Base-by-base conservation (phyloP, 2,888 invertebrate species). In the Brachypalpus laphriformis region DNA sequence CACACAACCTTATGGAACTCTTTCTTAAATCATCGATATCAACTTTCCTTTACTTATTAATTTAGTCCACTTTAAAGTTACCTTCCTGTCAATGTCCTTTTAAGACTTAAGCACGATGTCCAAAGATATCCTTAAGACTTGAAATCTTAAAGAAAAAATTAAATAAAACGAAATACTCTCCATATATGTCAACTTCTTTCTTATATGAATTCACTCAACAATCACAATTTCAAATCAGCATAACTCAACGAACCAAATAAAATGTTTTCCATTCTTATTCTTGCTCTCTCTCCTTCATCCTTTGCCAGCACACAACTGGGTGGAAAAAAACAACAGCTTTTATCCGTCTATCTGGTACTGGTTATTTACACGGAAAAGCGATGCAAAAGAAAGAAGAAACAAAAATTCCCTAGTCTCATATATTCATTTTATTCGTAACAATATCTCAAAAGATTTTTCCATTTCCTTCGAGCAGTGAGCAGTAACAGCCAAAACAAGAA, bases 231-330 rank as follows among this genome's bases (percentile, higher is more conserved):
- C 61, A 81, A 75, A 81, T 81, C 81, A 81, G 81, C 81, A 75
- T 81, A 81, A 81, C 68, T 74, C 81, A 81, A 56, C 81, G 75
- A 68, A 75, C 81, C 75, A 75, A 81, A 81, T 81, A 75, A 75
- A 81, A 75, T 81, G 47, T 81, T 80, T 81, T 75, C 68, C 75
- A 75, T 81, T 75, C 81, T 75, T 54, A 74, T 68, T 45, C 74
- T 42, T 22, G 70, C 34, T 47, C 54, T 63, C 49, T 49, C 31
- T 59, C 40, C 5, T 51, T 59, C 49, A 28, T 47, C 20, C 34
- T 42, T 2, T 8, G 7, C 14, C 14, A 40, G 5, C 20, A 0
- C 37, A 16, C 4, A 51, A 9, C 5, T 1, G 8, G 16, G 25
- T 3, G 6, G 11, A 25, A 54, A 61, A 25, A 42, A 68, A 57